Conservation (phyloP, 2,888 invertebrate genomes). For the Pseudeuparius sepicola region DNA sequence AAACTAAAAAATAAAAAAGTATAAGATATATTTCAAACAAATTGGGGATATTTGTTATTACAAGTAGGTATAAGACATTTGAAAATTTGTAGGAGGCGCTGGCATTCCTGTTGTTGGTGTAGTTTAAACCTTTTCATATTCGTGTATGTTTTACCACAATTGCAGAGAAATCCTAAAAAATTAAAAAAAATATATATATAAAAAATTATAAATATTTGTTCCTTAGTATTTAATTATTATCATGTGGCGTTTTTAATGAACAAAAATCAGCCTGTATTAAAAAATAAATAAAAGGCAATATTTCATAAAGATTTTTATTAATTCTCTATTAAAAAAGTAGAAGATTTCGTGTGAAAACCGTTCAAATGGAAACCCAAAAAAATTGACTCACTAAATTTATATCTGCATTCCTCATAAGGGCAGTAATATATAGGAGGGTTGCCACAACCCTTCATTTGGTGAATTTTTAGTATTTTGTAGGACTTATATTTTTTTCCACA, state of each 20-base stretch:
- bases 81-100: slow-evolving; percentile 17
- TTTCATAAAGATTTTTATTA: no score
- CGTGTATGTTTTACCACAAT: slow-evolving; percentile 11
- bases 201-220: background rate
- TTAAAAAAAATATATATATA: background rate
- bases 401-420: slow-evolving; percentile 20
- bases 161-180: slow-evolving; percentile 15
- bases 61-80: slow-evolving; percentile 18
- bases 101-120: slow-evolving; percentile 16
- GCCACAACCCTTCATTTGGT: slow-evolving; percentile 37
- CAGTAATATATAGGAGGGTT: slow-evolving; percentile 33
- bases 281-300: no score
- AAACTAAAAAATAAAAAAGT: no score
- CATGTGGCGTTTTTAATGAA: no score
- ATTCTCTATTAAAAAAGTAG: no score
- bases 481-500: slow-evolving; percentile 20
- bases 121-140: slow-evolving; percentile 10
- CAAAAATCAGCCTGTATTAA: no score
- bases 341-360: slow-evolving; percentile 17
- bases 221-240: no score
- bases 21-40: slow-evolving; percentile 13
- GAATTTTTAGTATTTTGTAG: slow-evolving; percentile 28
- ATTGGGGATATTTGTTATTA: slow-evolving; percentile 17
- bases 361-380: slow-evolving; percentile 17
- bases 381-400: slow-evolving; percentile 19